Evolutionary conservation across 1,140 invertebrate genomes (phyloP).

Genomic region (Ceratina calcarata): DNA sequence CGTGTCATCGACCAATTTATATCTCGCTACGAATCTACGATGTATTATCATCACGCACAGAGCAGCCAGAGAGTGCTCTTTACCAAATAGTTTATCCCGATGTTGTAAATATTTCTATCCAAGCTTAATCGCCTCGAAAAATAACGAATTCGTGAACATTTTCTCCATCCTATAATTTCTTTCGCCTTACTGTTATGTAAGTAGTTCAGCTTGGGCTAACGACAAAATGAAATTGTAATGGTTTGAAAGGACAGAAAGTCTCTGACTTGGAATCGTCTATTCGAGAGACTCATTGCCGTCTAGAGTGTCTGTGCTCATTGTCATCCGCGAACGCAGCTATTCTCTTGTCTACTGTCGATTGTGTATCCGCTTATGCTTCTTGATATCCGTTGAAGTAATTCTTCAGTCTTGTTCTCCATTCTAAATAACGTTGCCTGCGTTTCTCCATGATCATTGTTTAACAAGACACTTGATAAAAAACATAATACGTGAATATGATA

Average conservation of each 20-base stretch:
- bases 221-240: not conserved
- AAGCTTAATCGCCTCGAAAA: not conserved
- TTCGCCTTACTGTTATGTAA: too few species aligned
- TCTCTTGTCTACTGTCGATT: not conserved
- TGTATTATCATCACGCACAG: conserved; percentile 30
- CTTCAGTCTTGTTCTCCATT: not conserved
- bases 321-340: conserved; percentile 6
- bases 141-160: conserved; percentile 4
- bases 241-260: not conserved
- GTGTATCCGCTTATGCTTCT: not conserved
- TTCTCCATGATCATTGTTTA: not conserved
- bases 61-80: not conserved
- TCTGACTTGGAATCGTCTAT: conserved; percentile 22
- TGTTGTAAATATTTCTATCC: not conserved
- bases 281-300: conserved; percentile 6
- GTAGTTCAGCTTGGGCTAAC: not conserved
- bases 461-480: not conserved
- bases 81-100: not conserved
- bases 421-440: too few species aligned
- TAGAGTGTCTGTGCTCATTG: not conserved
- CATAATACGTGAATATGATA: not conserved
- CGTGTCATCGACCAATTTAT: conserved; percentile 26
- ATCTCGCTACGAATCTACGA: conserved; percentile 36
- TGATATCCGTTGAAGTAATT: conserved; percentile 19
- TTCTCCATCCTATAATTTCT: conserved; percentile 3